Evolutionary conservation across 2,888 invertebrate genomes (phyloP).

Genomic region (Campaea margaritaria): DNA sequence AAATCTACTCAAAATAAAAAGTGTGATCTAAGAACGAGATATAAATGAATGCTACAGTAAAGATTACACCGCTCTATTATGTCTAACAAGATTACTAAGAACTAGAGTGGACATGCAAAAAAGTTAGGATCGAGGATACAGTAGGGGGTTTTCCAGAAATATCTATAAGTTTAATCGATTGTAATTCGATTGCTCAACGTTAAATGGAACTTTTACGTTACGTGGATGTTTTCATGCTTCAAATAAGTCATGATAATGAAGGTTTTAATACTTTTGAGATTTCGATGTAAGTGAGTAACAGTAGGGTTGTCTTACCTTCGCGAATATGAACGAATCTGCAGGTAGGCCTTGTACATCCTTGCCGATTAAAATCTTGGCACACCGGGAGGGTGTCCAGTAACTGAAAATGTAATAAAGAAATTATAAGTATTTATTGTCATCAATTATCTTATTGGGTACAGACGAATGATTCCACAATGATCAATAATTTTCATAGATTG

Average conservation of each 20-base stretch:
- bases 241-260: slow-evolving; percentile 25
- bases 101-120: slow-evolving; percentile 31
- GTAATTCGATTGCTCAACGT: slow-evolving; percentile 2
- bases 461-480: slow-evolving; percentile 59
- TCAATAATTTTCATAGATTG: not conserved
- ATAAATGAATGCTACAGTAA: slow-evolving; percentile 29
- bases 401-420: slow-evolving; percentile 87
- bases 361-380: slow-evolving; percentile 99
- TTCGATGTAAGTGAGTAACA: slow-evolving; percentile 6
- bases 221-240: slow-evolving; percentile 24
- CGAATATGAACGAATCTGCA: slow-evolving; percentile 99
- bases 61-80: slow-evolving; percentile 18
- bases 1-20: slow-evolving; percentile 19
- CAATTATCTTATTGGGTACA: slow-evolving; percentile 51
- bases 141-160: slow-evolving; percentile 19
- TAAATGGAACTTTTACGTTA: slow-evolving; percentile 11
- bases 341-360: slow-evolving; percentile 97
- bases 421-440: slow-evolving; percentile 64
- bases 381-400: slow-evolving; percentile 99
- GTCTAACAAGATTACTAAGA: slow-evolving; percentile 26
- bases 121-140: slow-evolving; percentile 17
- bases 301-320: slow-evolving; percentile 90
- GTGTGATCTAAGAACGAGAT: slow-evolving; percentile 29
- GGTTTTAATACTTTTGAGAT: slow-evolving; percentile 7
- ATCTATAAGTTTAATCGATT: slow-evolving; percentile 15